Base-by-base conservation (phyloP, 2,888 invertebrate genomes). In the Cataglyphis rosenhaueri region DNA sequence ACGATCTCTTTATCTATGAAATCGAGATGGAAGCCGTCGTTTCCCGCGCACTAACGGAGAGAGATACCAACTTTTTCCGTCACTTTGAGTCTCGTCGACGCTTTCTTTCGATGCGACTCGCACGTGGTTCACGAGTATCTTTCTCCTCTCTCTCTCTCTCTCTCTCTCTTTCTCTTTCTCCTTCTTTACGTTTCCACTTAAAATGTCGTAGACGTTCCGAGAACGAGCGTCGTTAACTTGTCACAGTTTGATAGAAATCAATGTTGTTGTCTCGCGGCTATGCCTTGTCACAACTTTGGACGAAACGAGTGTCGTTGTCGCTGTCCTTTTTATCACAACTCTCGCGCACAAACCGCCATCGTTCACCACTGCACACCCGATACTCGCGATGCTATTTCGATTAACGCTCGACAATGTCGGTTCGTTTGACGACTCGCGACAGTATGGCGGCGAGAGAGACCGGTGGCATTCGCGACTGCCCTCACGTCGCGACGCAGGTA, bases 321-420 rank as follows among this genome's bases (percentile, higher is more conserved):
- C 44, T 25, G 64, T 44, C 44, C 38, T n/a, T 52, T n/a, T 52
- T 6, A n/a, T n/a, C 48, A n/a, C 48, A 52, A 62, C 9, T 35
- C 21, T 55, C 75, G 55, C 65, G 35, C 29, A 59, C 9, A 10
- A 25, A 59, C 21, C 74, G 48, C 55, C 38, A 65, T 48, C 38
- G 65, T n/a, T 78, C 78, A 79, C 78, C 32, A 61, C 57, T 52
- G 71, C 78, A 79, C 71, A 79, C 59, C 70, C 59, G 71, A 4
- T 70, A 48, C 35, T 55, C 59, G 12, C 44, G 32, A 32, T 6
- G 70, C 38, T 59, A 32, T 12, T 59, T 57, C 41, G 57, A 41
- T 38, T 29, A 9, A 55, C 38, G 66, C 57, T 29, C 57, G 55
- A 76, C 75, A 38, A 2, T 32, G 48, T 35, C 41, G 25, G 29